These are phyloP conservation scores for Poecilia wingei DNA, from an alignment of 2,797 vertebrate species.

Conservation along the genomic window DNA sequence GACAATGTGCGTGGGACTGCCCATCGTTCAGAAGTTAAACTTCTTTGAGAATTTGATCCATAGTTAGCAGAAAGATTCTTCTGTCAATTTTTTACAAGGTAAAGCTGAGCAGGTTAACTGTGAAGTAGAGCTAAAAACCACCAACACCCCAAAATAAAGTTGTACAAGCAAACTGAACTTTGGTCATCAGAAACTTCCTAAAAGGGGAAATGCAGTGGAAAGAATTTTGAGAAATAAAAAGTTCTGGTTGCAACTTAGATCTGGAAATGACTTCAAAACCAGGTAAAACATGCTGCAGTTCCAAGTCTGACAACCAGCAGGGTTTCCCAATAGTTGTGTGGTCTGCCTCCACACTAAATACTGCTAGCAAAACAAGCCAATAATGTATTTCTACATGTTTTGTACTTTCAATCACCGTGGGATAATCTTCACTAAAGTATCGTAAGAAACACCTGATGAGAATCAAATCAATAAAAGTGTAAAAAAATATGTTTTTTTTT, in stretches of 20 bases:
- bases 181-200: background rate
- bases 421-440: background rate
- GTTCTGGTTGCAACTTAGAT: background rate
- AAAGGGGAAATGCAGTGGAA: background rate
- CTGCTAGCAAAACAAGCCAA: background rate
- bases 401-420: background rate
- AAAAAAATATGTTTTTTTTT: background rate
- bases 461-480: background rate
- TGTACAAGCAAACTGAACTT: background rate
- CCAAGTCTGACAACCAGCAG: background rate
- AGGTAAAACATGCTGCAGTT: background rate
- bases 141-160: background rate
- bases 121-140: background rate
- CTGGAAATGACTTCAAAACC: background rate
- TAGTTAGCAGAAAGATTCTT: background rate
- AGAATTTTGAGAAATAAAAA: background rate
- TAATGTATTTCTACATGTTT: background rate
- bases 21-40: background rate
- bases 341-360: background rate
- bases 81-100: background rate
- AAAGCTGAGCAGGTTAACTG: background rate
- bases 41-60: background rate
- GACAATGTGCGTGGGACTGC: constrained; percentile 9
- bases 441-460: background rate
- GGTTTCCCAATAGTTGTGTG: background rate